phyloP scores from a whole-genome alignment of 2,797 vertebrate species.

The Xenops minutus region DNA sequence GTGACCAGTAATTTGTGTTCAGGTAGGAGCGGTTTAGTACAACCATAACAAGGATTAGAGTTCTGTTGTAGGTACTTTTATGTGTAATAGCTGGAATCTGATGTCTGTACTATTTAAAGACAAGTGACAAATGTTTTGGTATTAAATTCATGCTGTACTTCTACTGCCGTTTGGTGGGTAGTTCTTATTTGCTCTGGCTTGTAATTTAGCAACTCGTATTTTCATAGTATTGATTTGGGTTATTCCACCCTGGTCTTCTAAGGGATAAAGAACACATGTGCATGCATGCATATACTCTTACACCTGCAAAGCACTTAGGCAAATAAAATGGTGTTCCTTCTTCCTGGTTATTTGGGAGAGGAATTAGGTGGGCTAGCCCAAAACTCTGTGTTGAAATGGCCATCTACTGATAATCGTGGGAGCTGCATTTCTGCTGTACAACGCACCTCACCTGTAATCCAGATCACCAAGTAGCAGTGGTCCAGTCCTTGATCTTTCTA shows the following conservation, averaged over 20 bases:
- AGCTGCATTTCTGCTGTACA: neutral
- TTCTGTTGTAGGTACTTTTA: neutral
- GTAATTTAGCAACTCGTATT: neutral
- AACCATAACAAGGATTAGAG: neutral
- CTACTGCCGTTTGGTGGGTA: neutral
- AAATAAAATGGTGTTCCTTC: neutral
- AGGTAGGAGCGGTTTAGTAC: neutral
- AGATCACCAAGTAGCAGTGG: neutral
- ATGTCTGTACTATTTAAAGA: neutral
- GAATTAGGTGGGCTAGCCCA: neutral
- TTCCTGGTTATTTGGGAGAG: neutral
- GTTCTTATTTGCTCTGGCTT: neutral
- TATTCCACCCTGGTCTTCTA: neutral
- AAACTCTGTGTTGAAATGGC: neutral
- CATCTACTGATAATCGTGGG: neutral
- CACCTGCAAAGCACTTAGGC: neutral
- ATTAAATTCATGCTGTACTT: neutral
- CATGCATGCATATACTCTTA: no score
- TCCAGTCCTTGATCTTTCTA: neutral
- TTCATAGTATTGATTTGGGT: neutral
- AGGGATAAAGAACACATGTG: neutral
- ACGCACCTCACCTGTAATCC: neutral
- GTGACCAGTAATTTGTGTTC: neutral
- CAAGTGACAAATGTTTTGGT: neutral
- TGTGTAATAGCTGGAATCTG: neutral